Conservation (phyloP, 2,888 invertebrate genomes). For the Amorpha juglandis region DNA sequence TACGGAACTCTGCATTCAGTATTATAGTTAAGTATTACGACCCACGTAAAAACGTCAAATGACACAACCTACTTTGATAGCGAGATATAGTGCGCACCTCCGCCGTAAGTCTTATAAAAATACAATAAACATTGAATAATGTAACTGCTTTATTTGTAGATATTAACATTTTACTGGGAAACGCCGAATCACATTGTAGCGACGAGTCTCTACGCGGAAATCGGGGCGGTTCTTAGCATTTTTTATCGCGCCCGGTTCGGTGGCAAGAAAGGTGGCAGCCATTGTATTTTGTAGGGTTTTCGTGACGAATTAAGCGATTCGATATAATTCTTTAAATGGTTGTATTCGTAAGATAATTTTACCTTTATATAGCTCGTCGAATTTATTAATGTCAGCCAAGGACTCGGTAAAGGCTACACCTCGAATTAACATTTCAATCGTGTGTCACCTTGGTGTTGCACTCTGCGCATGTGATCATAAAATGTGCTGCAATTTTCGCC, state of each 20-base stretch:
- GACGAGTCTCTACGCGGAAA: conserved; percentile 24
- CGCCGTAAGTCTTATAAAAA: conserved; percentile 20
- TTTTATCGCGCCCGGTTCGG: neutral
- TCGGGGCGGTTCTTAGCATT: neutral
- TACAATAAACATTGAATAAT: conserved; percentile 1
- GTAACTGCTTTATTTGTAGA: conserved; percentile 27
- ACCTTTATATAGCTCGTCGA: too few relatives aligned
- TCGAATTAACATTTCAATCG: too few relatives aligned
- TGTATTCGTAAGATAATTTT: neutral
- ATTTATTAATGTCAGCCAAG: too few relatives aligned
- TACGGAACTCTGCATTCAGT: conserved; percentile 1
- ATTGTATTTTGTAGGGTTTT: conserved; percentile 9
- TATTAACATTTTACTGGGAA: conserved; percentile 18
- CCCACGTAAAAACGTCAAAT: conserved; percentile 19
- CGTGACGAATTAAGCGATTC: conserved; percentile 8
- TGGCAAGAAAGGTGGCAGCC: neutral
- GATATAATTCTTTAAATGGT: neutral
- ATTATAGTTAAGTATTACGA: neutral
- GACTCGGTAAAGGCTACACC: too few relatives aligned
- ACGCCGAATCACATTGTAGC: conserved; percentile 20
- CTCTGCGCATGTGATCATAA: too few relatives aligned
- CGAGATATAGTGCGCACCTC: conserved; percentile 23
- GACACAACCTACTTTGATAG: neutral
- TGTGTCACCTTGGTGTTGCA: too few relatives aligned
- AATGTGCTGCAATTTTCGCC: too few relatives aligned